Base-by-base conservation (phyloP, 30 jellyfish, hydroid and myxozoan genomes). In the Haliclystus octoradiatus region DNA sequence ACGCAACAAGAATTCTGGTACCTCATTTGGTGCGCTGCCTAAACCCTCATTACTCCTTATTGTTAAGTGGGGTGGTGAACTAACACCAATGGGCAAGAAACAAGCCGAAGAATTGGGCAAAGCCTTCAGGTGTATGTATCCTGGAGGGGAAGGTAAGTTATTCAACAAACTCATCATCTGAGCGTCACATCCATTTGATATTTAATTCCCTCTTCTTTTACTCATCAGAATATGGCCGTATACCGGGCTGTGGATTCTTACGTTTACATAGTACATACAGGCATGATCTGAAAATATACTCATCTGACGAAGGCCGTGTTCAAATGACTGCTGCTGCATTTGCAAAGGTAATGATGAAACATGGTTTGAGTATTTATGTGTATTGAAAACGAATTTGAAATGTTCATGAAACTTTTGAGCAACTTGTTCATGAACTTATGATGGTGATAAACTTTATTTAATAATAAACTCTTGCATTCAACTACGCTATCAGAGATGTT, bases 301-400 rank as follows among this genome's bases (percentile, higher is more conserved):
- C 99, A 25, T 83, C 96, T 0, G 99, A 92, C 71, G 99, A 92
- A 68, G 99, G 99, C 14, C 62, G 99, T n/a, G 99, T 92, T n/a
- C 99, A 92, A 50, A 81, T 84, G 84, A 92, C 99, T 2, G 99
- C 99, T 28, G 99, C 99, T 47, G 99, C 99, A 0, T 92, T 92
- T 75, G 96, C 99, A 0, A 84, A 84, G 82, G 98, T 76, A 68
- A 30, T 28, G 23, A 25, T 25, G 65, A n/a, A n/a, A n/a, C n/a
- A n/a, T n/a, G n/a, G n/a, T n/a, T n/a, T n/a, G n/a, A n/a, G n/a
- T n/a, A n/a, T n/a, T n/a, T n/a, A n/a, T n/a, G n/a, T n/a, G n/a
- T n/a, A n/a, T n/a, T n/a, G n/a, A n/a, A n/a, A n/a, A n/a, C n/a
- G n/a, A n/a, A n/a, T n/a, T n/a, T n/a, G n/a, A n/a, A n/a, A n/a